Evolutionary conservation across 23 tunicate genomes (phyloP).

Genomic region (Trididemnum nubilum): DNA sequence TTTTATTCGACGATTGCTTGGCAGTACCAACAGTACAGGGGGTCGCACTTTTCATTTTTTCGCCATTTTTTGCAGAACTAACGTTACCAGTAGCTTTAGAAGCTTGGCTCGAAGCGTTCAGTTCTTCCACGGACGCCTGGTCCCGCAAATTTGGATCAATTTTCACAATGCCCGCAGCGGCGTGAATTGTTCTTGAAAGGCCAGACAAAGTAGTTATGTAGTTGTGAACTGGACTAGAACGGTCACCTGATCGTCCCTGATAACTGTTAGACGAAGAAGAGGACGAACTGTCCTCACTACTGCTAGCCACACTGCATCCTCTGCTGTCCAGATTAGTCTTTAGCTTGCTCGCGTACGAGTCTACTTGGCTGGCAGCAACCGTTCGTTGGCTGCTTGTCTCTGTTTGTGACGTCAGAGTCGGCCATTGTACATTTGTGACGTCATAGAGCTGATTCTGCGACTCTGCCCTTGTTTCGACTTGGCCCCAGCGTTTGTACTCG

Average conservation of each 20-base stretch:
- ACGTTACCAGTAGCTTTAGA: neutral
- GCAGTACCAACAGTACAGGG: neutral
- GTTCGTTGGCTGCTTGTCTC: neutral
- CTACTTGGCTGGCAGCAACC: neutral
- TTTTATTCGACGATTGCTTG: neutral
- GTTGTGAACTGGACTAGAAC: conserved; percentile 15
- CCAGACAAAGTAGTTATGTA: neutral
- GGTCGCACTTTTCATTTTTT: neutral
- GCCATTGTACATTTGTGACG: conserved; percentile 31
- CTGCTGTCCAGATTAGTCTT: conserved; percentile 57
- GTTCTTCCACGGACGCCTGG: neutral
- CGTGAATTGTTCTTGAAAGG: neutral
- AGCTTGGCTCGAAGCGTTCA: neutral
- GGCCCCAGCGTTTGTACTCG: neutral
- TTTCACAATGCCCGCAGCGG: conserved; percentile 11
- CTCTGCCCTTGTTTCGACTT: neutral
- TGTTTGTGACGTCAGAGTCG: conserved; percentile 21
- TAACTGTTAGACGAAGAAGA: conserved; percentile 41
- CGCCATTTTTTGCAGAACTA: neutral
- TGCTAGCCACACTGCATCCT: conserved; percentile 62
- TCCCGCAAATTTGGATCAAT: neutral
- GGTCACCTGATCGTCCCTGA: neutral
- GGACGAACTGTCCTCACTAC: conserved; percentile 44
- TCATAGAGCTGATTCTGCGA: conserved; percentile 15
- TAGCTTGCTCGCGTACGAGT: conserved; percentile 65